Percentiles rank a stretch among this genome's conserved stretches.
phyloP scores from a whole-genome alignment of 2,888 invertebrate species.

The Molorchus minor region DNA sequence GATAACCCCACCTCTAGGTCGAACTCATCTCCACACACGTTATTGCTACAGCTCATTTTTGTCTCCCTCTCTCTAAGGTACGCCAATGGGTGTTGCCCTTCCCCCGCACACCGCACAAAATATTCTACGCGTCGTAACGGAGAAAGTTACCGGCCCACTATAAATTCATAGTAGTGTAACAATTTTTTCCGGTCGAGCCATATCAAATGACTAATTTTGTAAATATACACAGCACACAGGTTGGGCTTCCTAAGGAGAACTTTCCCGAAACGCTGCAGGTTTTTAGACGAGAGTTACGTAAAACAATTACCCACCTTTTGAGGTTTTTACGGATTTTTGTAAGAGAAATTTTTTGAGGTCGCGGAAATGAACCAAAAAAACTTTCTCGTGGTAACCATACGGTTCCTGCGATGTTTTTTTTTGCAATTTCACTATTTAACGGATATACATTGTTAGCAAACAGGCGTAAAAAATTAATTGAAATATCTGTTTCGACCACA shows the following conservation, averaged over 20 bases:
- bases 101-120: background rate
- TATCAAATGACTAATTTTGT: background rate
- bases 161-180: background rate
- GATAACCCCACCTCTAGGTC: background rate
- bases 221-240: background rate
- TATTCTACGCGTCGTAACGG: background rate
- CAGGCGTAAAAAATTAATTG: too few species aligned
- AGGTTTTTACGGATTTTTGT: too few species aligned
- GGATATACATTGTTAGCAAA: too few species aligned
- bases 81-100: background rate
- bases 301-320: background rate
- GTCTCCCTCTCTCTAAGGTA: background rate
- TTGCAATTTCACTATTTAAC: too few species aligned
- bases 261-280: background rate
- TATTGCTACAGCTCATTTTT: background rate
- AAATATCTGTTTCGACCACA: too few species aligned
- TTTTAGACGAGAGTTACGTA: background rate
- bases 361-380: too few species aligned
- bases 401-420: too few species aligned
- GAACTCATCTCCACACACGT: background rate
- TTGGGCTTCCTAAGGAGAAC: background rate
- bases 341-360: background rate
- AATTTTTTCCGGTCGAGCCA: background rate
- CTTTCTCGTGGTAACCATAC: too few species aligned
- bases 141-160: conserved; percentile 3